Base-by-base conservation (phyloP, 2,888 invertebrate genomes). In the Synanthedon formicaeformis region DNA sequence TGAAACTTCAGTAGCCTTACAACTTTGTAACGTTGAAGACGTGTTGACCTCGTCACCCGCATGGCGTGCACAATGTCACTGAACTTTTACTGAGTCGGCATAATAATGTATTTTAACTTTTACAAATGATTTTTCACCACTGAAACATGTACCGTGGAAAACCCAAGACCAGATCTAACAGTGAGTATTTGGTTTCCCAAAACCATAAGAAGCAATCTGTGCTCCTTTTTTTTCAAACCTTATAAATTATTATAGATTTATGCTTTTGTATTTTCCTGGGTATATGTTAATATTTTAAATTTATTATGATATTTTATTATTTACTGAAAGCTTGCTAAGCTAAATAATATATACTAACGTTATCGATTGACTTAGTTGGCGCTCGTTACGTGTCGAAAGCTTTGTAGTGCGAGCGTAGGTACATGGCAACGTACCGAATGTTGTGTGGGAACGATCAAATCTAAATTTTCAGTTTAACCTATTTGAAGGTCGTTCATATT, bases 141-240 rank as follows among this genome's bases (percentile, higher is more conserved):
- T 23, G 23, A 58, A 67, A 59, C 50, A 81, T 80, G 79, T 81
- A 77, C 70, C 70, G 63, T 34, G 76, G 79, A 13, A 84, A 80
- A 65, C 64, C 69, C 34, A 70, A 73, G 51, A 81, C 77, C 1
- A 55, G 55, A 12, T 84, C 83, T 1, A 76, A 81, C 58, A 59
- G 83, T 84, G 68, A 82, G 83, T 50, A 45, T 45, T 45, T 45
- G 14, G 16, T 13, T 14, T 18, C 11, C 10, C 34, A 34, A 34
- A 2, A 34, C 34, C 34, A 34, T 2, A 10, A 34, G 34, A 34
- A 10, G 10, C 2, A 34, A 10, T 10, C 8, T 34, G 27, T 8
- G 8, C 5, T 8, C 27, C 5, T 34, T 34, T 34, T 34, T 8
- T 8, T 27, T 27, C 23, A 27, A 27, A 1, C 8, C 27, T 2